Evolutionary conservation across 2,888 invertebrate genomes (phyloP), one percentile per base, ranked within the genome.

Genomic region (Thera obeliscata): DNA sequence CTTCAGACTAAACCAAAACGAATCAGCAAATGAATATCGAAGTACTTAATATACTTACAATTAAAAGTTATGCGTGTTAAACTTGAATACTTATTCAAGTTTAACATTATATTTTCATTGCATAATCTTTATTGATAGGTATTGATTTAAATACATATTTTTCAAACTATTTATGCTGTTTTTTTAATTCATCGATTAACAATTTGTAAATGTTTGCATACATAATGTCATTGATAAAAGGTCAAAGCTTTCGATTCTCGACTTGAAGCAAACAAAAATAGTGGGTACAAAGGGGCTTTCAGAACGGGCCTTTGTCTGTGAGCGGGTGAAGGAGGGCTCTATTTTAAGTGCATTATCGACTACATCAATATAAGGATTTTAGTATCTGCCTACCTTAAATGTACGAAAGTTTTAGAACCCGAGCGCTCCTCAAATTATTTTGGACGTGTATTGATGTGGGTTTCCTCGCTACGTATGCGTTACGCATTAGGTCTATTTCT

Each of bases 241-340:
- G 76, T 69, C 68, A 78, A 78, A 76, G 74, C 76, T 81, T 80
- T 85, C 83, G 84, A 87, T 88, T 84, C 84, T 81, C 75, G 86
- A 81, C 83, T 83, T 76, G 76, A 76, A 76, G 81, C 84, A 86
- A 86, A 88, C 88, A 89, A 88, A 86, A 86, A 84, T 82, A 79
- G 78, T 78, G 70, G 70, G 66, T 76, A 90, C 89, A 90, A 89
- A 86, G 72, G 87, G 71, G 88, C 88, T 90, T 89, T 90, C 87
- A 89, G 81, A 81, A 84, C 79, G 81, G 71, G 82, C 86, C 82
- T 88, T 91, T 89, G 89, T 91, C 81, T 84, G 81, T 71, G 74
- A 72, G 63, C 64, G 69, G 71, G 70, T 73, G 76, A 8, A 64
- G 75, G 72, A 75, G 73, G 76, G 77, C 75, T 77, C 80, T 77